Percentiles rank a stretch among this genome's conserved stretches.
Evolutionary conservation across 1,140 invertebrate species (phyloP).

Genomic region (Panulirus ornatus): DNA sequence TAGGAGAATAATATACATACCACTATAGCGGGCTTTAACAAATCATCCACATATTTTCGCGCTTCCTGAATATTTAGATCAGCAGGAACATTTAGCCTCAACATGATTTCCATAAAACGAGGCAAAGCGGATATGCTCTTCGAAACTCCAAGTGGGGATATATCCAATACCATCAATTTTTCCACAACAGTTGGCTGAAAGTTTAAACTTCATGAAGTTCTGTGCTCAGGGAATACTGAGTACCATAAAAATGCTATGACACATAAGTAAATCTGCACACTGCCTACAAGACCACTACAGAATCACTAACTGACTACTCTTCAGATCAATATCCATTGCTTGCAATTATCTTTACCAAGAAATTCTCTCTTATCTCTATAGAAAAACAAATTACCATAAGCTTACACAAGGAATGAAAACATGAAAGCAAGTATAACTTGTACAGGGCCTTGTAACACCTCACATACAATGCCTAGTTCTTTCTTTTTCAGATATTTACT

Average conservation of each 20-base stretch:
- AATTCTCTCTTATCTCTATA: neutral
- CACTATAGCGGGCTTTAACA: conserved; percentile 50
- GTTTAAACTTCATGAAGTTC: neutral
- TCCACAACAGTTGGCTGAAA: conserved; percentile 86
- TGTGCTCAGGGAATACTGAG: neutral
- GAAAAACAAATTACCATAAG: neutral
- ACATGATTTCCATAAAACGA: conserved; percentile 84
- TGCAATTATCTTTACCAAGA: too few relatives aligned
- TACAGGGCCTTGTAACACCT: too few relatives aligned
- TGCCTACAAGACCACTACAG: neutral
- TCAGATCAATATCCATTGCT: too few relatives aligned
- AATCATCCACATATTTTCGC: conserved; percentile 50
- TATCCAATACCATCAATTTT: conserved; percentile 89
- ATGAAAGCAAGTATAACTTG: too few relatives aligned
- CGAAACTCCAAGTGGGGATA: conserved; percentile 86
- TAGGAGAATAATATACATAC: conserved; percentile 15
- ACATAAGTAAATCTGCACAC: neutral
- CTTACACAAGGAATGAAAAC: neutral
- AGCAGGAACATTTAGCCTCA: conserved; percentile 79
- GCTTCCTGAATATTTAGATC: conserved; percentile 55
- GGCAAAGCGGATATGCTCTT: conserved; percentile 83
- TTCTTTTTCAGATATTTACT: neutral
- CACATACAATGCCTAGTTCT: neutral
- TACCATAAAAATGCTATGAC: neutral
- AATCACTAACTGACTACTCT: too few relatives aligned